These are phyloP conservation scores for Ctenicera cuprea DNA, from an alignment of 2,888 invertebrate species.

Conservation along the genomic window DNA sequence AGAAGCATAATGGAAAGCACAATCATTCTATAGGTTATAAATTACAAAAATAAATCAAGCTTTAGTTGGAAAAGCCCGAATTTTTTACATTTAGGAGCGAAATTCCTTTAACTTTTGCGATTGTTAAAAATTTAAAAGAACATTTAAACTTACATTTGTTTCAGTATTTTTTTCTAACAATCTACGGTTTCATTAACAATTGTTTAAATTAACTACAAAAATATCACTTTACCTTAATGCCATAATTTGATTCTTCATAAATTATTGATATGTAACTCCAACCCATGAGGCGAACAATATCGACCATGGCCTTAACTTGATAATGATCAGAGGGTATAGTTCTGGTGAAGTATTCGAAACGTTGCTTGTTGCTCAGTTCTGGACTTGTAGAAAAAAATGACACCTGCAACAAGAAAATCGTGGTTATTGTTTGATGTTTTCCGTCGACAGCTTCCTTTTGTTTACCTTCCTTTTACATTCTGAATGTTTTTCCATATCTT, in stretches of 20 bases:
- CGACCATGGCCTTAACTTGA: conserved; percentile 96
- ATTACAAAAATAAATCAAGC: too few relatives aligned
- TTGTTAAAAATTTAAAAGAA: too few relatives aligned
- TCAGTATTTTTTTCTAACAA: too few relatives aligned
- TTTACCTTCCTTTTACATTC: conserved; percentile 7
- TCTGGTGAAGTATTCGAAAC: conserved; percentile 95
- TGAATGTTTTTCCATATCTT: conserved; percentile 20
- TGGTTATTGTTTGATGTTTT: background rate
- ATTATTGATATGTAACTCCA: conserved; percentile 98
- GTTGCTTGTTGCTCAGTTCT: conserved; percentile 93
- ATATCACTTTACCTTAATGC: conserved; percentile 86
- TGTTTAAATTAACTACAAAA: too few relatives aligned
- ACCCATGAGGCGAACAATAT: conserved; percentile 88
- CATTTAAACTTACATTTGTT: too few relatives aligned
- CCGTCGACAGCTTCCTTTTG: background rate
- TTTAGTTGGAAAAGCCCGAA: too few relatives aligned
- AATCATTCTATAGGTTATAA: too few relatives aligned
- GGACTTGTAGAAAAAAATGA: conserved; percentile 97
- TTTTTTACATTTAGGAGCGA: too few relatives aligned
- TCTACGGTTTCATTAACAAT: too few relatives aligned
- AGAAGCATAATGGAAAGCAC: too few relatives aligned
- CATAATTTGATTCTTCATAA: conserved; percentile 97
- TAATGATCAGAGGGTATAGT: conserved; percentile 97
- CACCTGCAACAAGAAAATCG: conserved; percentile 78
- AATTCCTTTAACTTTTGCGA: too few relatives aligned